Evolutionary conservation across 2,113 vertebrate species (phyloP).

Genomic region (Pipa parva): DNA sequence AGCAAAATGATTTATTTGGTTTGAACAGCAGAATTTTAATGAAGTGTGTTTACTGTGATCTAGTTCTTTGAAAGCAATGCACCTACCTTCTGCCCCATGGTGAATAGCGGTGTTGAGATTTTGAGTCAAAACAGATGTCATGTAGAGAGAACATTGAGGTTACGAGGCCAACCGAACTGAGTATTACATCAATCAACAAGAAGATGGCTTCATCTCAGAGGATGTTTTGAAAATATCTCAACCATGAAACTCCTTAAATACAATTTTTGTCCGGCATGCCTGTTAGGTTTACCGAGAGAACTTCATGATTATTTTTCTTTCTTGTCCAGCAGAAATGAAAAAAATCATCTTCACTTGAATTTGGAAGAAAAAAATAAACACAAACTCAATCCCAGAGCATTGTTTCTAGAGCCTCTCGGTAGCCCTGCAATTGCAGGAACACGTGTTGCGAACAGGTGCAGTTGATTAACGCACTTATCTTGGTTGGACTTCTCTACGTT

Average conservation of each 20-base stretch:
- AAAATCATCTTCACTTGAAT: background rate
- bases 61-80: background rate
- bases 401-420: background rate
- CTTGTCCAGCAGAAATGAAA: background rate
- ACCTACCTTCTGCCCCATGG: background rate
- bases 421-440: background rate
- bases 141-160: background rate
- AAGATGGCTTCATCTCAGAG: background rate
- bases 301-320: constrained; percentile 12
- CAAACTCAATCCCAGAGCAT: background rate
- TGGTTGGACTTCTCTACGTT: too few relatives aligned
- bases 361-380: background rate
- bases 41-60: too few relatives aligned
- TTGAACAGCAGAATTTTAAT: too few relatives aligned
- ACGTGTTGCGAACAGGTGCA: background rate
- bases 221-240: constrained; percentile 12
- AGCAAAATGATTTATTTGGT: too few relatives aligned
- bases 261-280: background rate
- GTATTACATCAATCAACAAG: constrained; percentile 1
- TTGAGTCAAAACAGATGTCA: background rate
- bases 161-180: background rate
- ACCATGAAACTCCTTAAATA: background rate
- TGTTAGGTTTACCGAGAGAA: background rate
- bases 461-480: background rate
- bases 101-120: background rate